Percentiles rank a stretch among this genome's conserved stretches.
These are phyloP conservation scores for Drosophila triauraria DNA, from an alignment of 1,140 invertebrate genomes.

Conservation along the genomic window DNA sequence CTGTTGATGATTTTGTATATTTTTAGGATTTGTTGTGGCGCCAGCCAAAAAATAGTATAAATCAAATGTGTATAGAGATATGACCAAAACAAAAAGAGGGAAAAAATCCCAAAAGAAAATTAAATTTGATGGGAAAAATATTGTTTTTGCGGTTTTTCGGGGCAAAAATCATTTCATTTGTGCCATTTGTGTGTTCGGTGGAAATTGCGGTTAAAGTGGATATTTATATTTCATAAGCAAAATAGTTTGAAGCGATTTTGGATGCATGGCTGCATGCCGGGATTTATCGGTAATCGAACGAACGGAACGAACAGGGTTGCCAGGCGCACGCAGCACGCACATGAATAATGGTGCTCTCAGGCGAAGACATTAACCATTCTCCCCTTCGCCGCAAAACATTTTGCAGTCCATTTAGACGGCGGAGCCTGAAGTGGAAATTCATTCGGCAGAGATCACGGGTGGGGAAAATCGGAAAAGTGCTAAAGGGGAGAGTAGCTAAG, in stretches of 20 bases:
- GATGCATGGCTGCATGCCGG: conserved; percentile 12
- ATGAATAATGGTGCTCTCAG: conserved; percentile 42
- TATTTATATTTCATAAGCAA: conserved; percentile 46
- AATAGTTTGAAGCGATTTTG: conserved; percentile 10
- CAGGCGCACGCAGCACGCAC: conserved; percentile 20
- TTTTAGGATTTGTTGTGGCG: conserved; percentile 48
- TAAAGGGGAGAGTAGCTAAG: not conserved
- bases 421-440: conserved; percentile 50
- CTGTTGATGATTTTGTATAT: conserved; percentile 74
- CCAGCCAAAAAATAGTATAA: conserved; percentile 10
- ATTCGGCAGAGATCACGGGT: not conserved
- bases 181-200: conserved; percentile 26
- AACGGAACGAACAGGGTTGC: conserved; percentile 13
- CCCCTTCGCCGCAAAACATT: conserved; percentile 39
- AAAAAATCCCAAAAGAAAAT: conserved; percentile 23
- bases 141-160: conserved; percentile 65
- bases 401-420: conserved; percentile 57
- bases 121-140: conserved; percentile 60
- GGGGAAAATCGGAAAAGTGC: not conserved
- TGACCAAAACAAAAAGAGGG: conserved; percentile 22
- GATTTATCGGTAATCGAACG: conserved; percentile 37
- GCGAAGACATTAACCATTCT: conserved; percentile 26
- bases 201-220: conserved; percentile 63
- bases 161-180: conserved; percentile 67
- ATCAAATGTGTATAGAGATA: conserved; percentile 14